Evolutionary conservation across 2,888 invertebrate genomes (phyloP).

Genomic region (Morpho deidamia): DNA sequence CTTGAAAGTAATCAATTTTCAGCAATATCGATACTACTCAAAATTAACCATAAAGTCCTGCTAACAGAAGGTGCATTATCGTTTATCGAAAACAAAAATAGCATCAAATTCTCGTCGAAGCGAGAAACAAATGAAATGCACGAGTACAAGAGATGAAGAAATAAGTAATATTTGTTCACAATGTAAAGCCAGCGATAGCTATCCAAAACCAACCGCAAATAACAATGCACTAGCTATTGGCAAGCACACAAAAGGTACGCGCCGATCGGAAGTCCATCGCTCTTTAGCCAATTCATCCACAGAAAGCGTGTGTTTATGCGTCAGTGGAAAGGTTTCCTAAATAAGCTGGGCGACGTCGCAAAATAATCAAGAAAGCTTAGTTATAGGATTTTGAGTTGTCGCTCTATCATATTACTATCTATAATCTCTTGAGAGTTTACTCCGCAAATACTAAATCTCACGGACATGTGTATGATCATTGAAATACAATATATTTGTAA

Average conservation of each 20-base stretch:
- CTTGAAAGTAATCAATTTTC: too few species aligned
- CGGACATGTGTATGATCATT: conserved; percentile 12
- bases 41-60: too few species aligned
- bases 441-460: background rate
- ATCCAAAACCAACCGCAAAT: background rate
- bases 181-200: too few species aligned
- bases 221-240: conserved; percentile 13
- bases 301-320: conserved; percentile 13
- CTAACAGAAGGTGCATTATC: too few species aligned
- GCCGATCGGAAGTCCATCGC: conserved; percentile 21
- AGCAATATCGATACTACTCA: too few species aligned
- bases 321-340: conserved; percentile 28
- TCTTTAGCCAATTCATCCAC: conserved; percentile 14
- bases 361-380: background rate
- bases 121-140: too few species aligned
- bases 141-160: too few species aligned
- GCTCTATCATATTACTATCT: background rate
- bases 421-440: conserved; percentile 4
- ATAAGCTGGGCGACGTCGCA: conserved; percentile 10
- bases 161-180: too few species aligned
- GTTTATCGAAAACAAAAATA: too few species aligned
- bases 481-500: conserved; percentile 20
- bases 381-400: conserved; percentile 1
- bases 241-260: conserved; percentile 17
- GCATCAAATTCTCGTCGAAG: too few species aligned